Percentiles rank a stretch among this genome's conserved stretches.
phyloP scores from a whole-genome alignment of 2,797 vertebrate genomes.

The Lerista edwardsae region DNA sequence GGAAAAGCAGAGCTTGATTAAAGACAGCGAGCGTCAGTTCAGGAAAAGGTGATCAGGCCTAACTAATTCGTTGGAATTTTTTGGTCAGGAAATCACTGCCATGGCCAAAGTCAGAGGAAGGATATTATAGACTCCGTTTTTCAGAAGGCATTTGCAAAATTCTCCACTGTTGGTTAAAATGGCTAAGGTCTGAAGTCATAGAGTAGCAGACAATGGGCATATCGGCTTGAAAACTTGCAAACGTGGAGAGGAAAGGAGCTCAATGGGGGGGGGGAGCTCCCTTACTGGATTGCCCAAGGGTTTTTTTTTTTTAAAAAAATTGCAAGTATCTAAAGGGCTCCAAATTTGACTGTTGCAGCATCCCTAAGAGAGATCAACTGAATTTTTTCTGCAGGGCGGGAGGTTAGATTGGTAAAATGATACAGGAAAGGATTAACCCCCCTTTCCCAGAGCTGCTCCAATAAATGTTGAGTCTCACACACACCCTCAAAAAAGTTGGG shows the following conservation, averaged over 20 bases:
- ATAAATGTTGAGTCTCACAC: too few relatives aligned
- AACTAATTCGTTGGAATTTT: constrained; percentile 83
- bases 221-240: constrained; percentile 73
- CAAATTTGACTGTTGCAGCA: not conserved
- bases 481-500: too few relatives aligned
- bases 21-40: constrained; percentile 79
- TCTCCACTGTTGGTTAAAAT: constrained; percentile 78
- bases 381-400: not conserved
- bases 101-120: constrained; percentile 68
- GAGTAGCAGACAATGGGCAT: constrained; percentile 72
- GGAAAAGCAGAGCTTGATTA: constrained; percentile 81
- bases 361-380: not conserved
- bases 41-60: constrained; percentile 78
- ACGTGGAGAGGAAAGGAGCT: constrained; percentile 64
- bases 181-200: constrained; percentile 79
- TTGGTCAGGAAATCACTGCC: constrained; percentile 77
- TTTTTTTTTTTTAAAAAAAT: not conserved
- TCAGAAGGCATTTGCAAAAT: constrained; percentile 74
- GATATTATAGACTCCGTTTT: constrained; percentile 72
- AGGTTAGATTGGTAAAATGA: too few relatives aligned
- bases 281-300: not conserved
- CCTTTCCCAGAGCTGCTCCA: too few relatives aligned
- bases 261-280: constrained; percentile 40
- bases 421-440: too few relatives aligned
- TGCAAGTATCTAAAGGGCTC: not conserved